Evolutionary conservation across 1,140 invertebrate genomes (phyloP).

Genomic region (Platorchestia sp.): DNA sequence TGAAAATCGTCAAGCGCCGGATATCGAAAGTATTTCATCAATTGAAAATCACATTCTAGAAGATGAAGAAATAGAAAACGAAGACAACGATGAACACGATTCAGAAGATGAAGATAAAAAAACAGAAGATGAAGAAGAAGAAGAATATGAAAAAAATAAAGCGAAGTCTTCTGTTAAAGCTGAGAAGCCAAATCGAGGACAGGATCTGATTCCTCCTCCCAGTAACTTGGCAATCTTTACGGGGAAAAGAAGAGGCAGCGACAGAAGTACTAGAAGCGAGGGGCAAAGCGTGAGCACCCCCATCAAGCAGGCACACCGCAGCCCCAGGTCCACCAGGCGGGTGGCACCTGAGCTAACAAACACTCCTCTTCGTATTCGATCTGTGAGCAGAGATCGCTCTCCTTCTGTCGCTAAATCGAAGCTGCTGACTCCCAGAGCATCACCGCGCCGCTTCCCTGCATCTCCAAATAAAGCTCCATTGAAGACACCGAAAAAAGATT

Average conservation of each 20-base stretch:
- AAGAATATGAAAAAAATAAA: constrained; percentile 19
- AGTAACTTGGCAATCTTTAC: background rate
- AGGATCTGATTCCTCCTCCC: background rate
- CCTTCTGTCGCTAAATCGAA: background rate
- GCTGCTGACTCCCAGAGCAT: background rate
- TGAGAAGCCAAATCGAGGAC: background rate
- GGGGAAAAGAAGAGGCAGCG: constrained; percentile 9
- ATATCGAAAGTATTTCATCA: background rate
- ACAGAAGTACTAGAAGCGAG: background rate
- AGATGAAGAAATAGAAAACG: background rate
- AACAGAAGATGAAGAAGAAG: constrained; percentile 12
- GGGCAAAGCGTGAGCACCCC: background rate
- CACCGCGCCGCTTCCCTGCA: background rate
- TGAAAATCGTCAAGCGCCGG: background rate
- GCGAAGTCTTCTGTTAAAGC: background rate
- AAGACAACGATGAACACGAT: background rate
- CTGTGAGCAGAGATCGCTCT: background rate
- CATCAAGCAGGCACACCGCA: background rate
- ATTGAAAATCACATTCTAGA: background rate
- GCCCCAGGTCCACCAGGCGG: background rate
- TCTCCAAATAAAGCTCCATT: background rate
- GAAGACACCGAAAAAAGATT: background rate
- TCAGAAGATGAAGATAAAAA: background rate
- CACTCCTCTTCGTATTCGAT: background rate
- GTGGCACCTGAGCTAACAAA: background rate